Percentiles rank a stretch among this genome's conserved stretches.
These are phyloP conservation scores for Anabacerthia variegaticeps DNA, from an alignment of 2,797 vertebrate species.

Conservation along the genomic window DNA sequence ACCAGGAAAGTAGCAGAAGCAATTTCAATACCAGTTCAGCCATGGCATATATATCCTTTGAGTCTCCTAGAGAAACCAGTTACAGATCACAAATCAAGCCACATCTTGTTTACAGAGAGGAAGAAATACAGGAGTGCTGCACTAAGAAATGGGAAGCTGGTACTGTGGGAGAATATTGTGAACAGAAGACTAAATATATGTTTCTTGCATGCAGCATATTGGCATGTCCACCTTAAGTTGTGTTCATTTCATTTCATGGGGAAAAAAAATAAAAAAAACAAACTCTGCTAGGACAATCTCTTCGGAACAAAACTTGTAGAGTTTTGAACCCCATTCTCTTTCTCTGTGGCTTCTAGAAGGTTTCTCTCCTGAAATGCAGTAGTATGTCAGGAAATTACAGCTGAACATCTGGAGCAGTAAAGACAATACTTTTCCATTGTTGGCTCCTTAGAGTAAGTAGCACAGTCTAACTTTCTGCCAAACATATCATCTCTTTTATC, in stretches of 20 bases:
- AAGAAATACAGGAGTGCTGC: background rate
- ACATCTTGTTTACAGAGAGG: background rate
- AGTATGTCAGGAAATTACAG: background rate
- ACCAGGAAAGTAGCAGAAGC: background rate
- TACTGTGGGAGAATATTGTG: background rate
- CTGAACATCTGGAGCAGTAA: background rate
- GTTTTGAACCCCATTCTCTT: background rate
- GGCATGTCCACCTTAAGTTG: background rate
- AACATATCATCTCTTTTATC: background rate
- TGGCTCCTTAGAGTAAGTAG: background rate
- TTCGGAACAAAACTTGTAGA: background rate
- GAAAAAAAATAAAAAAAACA: background rate
- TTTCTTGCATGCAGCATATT: background rate
- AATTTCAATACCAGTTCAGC: background rate
- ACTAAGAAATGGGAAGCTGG: background rate
- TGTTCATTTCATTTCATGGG: background rate
- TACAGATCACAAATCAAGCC: background rate
- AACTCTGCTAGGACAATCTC: background rate
- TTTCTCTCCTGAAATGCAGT: background rate
- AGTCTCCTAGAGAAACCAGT: background rate
- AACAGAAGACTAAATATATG: background rate
- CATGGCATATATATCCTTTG: background rate
- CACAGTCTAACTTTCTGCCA: background rate
- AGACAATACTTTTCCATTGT: background rate
- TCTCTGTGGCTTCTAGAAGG: background rate